Evolutionary conservation across 2,113 vertebrate species (phyloP), one percentile per base, ranked within the genome.

Genomic region (Drymodes brunneopygia): DNA sequence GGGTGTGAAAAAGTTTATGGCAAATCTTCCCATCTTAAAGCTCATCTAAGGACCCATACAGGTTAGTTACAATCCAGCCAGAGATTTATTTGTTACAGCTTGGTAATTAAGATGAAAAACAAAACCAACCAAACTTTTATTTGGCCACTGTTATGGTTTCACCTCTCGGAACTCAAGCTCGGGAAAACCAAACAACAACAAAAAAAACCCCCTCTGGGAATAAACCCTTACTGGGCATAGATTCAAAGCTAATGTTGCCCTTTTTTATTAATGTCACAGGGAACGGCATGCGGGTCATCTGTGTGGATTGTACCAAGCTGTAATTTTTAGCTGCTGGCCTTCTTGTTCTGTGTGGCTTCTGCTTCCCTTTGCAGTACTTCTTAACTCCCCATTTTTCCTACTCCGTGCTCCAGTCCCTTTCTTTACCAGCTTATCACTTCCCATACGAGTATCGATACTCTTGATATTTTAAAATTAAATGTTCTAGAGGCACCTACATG

Each of bases 1-100:
- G 99, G 99, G 92, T 99, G 99, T 90, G 99, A 99, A 98, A 99
- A 99, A 99, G 99, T 99, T 98, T 99, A 99, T 98, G 99, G 99
- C 98, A 99, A 99, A 98, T 99, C 99, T 69, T 99, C 99, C 97
- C 99, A 99, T 96, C 99, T 99, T 98, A 99, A 99, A 98, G 99
- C 99, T 97, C 99, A 99, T 96, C 99, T 99, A 98, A 99, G 99
- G 98, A 99, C 99, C 97, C 99, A 99, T 91, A 99, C 99, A 99
- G 99, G 99, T 99, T 98, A 99, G 99, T 99, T 96, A 92, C 78
- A 85, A 82, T 92, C 78, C 71, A 90, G 92, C 71, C 86, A 69
- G 75, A 93, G 84, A 90, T 92, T 89, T 95, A 56, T 95, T 93
- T 93, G 79, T 95, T 94, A 97, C 71, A 94, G 88, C 94, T 95